phyloP scores from a whole-genome alignment of 2,797 vertebrate genomes.

The Perodicticus potto region DNA sequence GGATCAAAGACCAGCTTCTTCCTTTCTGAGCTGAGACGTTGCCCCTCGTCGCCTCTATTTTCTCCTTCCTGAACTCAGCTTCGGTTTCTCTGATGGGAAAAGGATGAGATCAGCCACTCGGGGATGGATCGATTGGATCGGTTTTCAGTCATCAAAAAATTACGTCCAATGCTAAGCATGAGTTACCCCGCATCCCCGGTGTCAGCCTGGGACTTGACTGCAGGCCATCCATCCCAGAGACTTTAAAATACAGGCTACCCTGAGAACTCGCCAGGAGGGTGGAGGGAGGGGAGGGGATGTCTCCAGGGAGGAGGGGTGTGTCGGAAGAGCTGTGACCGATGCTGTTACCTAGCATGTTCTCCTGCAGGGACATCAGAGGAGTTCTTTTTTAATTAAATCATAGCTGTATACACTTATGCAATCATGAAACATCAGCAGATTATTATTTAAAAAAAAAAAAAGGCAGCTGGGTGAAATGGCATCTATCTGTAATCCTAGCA shows the following conservation, averaged over 20 bases:
- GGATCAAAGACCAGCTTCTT: slow-evolving; percentile 84
- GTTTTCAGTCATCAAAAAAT: slow-evolving; percentile 83
- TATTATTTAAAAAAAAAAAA: slow-evolving; percentile 56
- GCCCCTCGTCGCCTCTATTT: slow-evolving; percentile 64
- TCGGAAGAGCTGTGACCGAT: background rate
- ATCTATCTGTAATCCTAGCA: background rate
- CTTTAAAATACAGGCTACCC: slow-evolving; percentile 69
- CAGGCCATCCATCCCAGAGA: slow-evolving; percentile 72
- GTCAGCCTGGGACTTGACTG: slow-evolving; percentile 80
- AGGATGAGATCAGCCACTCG: slow-evolving; percentile 83
- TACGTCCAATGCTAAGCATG: slow-evolving; percentile 80
- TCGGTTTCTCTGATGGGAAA: slow-evolving; percentile 73
- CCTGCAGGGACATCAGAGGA: slow-evolving; percentile 29
- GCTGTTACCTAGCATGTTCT: background rate
- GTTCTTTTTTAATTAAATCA: background rate
- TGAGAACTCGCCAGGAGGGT: slow-evolving; percentile 54
- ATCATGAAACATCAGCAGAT: slow-evolving; percentile 16
- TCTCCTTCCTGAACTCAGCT: slow-evolving; percentile 72
- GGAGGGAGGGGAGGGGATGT: background rate
- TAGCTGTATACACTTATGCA: no score
- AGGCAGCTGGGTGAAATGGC: background rate
- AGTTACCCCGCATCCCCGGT: slow-evolving; percentile 79
- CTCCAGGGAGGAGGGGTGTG: background rate
- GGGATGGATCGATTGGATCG: slow-evolving; percentile 64
- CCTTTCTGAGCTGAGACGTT: slow-evolving; percentile 67